These are phyloP conservation scores for Argynnis bischoffii DNA, from an alignment of 2,888 invertebrate species.

Conservation along the genomic window DNA sequence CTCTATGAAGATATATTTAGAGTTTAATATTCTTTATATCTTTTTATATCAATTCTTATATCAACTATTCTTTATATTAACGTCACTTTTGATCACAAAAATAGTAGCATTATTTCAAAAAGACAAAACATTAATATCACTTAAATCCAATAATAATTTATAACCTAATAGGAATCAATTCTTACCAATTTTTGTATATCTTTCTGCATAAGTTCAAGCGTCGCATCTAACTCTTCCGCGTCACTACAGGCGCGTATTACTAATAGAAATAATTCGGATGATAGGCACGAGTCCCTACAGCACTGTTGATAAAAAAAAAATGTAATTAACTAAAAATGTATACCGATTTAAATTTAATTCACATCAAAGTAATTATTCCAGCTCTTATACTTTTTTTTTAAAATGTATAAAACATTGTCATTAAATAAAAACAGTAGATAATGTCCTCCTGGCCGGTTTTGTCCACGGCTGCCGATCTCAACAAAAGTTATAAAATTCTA, in stretches of 20 bases:
- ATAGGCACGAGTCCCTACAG: constrained; percentile 87
- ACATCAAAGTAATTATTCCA: not conserved
- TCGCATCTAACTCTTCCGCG: constrained; percentile 91
- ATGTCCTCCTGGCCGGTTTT: no score
- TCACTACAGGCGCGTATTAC: constrained; percentile 90
- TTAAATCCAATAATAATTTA: not conserved
- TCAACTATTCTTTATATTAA: no score
- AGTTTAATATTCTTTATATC: no score
- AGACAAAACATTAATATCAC: not conserved
- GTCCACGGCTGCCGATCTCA: no score
- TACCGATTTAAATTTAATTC: not conserved
- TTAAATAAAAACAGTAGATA: no score
- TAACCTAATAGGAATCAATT: not conserved
- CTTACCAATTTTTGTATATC: constrained; percentile 89
- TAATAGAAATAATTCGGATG: constrained; percentile 92
- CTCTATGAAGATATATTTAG: no score
- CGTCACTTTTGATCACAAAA: no score
- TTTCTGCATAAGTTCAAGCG: constrained; percentile 88
- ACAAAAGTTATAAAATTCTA: no score
- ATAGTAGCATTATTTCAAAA: not conserved
- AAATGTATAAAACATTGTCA: no score
- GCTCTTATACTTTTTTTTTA: no score
- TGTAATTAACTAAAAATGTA: constrained; percentile 1
- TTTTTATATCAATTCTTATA: no score
- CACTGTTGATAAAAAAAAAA: constrained; percentile 82